phyloP scores from a whole-genome alignment of 1,140 invertebrate genomes.

The Ptiloglossa arizonensis region DNA sequence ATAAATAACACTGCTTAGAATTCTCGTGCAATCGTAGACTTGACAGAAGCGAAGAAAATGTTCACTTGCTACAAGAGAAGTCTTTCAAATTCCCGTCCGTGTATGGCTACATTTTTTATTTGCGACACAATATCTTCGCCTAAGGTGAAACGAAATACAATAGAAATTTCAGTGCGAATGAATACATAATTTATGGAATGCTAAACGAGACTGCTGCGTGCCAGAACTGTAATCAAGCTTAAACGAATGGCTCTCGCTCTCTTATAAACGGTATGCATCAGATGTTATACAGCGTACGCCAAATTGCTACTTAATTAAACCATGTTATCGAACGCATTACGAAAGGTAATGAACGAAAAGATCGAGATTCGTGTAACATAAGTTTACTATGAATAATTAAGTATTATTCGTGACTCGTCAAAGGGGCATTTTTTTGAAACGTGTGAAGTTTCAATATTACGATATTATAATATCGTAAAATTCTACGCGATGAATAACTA shows the following conservation, averaged over 20 bases:
- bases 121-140: no score
- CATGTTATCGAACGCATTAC: neutral
- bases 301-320: slow-evolving; percentile 14
- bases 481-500: no score
- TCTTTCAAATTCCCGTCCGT: no score
- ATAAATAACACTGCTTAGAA: no score
- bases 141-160: neutral
- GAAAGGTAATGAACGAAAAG: neutral
- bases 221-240: slow-evolving; percentile 22
- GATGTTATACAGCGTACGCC: neutral
- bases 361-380: neutral
- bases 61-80: no score
- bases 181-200: slow-evolving; percentile 17
- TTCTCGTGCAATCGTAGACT: no score
- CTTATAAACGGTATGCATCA: neutral
- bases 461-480: no score
- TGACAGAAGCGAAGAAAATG: no score
- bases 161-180: neutral
- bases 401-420: no score
- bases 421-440: neutral
- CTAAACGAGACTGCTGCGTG: neutral
- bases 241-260: neutral
- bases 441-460: no score
- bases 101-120: no score
- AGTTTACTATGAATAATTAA: neutral